Percentiles rank a stretch among this genome's conserved stretches.
These are phyloP conservation scores for Acipenser oxyrinchus DNA, from an alignment of 2,797 vertebrate genomes.

Conservation along the genomic window DNA sequence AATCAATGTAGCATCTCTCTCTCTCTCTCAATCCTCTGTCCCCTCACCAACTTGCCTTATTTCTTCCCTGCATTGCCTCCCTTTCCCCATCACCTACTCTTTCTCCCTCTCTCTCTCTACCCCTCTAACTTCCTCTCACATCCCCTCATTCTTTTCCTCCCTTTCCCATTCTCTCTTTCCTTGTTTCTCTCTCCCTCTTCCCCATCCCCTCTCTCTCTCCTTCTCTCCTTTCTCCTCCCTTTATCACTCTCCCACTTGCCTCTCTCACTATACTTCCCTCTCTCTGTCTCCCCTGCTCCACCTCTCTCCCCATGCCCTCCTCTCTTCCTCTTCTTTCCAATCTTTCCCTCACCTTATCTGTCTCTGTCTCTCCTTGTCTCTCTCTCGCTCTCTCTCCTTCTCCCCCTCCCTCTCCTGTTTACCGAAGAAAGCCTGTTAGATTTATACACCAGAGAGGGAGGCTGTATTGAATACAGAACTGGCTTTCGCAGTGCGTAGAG, in stretches of 20 bases:
- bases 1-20: constrained; percentile 9
- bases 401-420: constrained; percentile 5
- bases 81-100: neutral
- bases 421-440: constrained; percentile 12
- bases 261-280: neutral
- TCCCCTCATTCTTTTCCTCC: neutral
- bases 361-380: neutral
- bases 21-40: too few relatives aligned
- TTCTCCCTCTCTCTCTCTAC: neutral
- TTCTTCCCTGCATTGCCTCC: neutral
- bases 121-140: neutral
- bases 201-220: neutral
- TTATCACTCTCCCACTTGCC: neutral
- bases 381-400: neutral
- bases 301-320: neutral
- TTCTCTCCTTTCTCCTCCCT: neutral
- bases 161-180: too few relatives aligned
- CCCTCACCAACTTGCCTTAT: too few relatives aligned
- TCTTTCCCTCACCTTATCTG: constrained; percentile 12
- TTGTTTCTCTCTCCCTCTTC: neutral
- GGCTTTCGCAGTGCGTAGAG: constrained; percentile 34
- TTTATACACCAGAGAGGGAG: constrained; percentile 9
- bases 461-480: constrained; percentile 29
- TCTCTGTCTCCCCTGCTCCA: constrained; percentile 3
- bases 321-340: neutral